These are phyloP conservation scores for Limnephilus marmoratus DNA, from an alignment of 2,888 invertebrate genomes.

Conservation along the genomic window DNA sequence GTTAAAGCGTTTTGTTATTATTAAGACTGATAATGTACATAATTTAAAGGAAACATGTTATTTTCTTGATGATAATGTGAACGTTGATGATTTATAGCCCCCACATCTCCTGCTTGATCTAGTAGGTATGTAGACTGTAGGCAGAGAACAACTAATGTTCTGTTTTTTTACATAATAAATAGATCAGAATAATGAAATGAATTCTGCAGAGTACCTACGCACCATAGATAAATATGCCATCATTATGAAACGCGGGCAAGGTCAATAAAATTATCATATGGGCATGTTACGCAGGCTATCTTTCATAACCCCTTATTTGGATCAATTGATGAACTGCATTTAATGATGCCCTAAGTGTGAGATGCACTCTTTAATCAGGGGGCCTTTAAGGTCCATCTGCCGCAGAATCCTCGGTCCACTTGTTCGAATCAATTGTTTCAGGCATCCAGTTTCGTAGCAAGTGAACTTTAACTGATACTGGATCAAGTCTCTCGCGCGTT, in stretches of 20 bases:
- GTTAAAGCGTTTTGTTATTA: too few relatives aligned
- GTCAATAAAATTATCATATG: not conserved
- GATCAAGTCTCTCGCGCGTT: not conserved
- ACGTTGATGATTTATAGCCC: not conserved
- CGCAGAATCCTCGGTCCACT: slow-evolving; percentile 30
- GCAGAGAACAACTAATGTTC: not conserved
- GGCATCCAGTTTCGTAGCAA: slow-evolving; percentile 2
- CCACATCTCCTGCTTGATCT: not conserved
- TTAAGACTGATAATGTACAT: too few relatives aligned
- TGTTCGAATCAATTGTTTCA: slow-evolving; percentile 4
- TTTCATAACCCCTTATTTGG: not conserved
- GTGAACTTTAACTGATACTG: slow-evolving; percentile 21
- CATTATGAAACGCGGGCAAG: not conserved
- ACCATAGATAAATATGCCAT: not conserved
- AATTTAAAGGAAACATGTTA: too few relatives aligned
- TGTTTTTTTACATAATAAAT: not conserved
- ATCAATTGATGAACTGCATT: not conserved
- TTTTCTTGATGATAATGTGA: too few relatives aligned
- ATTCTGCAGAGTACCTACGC: not conserved
- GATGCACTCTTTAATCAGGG: not conserved
- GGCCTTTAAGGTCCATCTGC: slow-evolving; percentile 10
- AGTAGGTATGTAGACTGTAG: not conserved
- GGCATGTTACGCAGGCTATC: not conserved
- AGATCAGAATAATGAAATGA: not conserved
- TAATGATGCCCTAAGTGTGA: slow-evolving; percentile 6